Percentiles rank a stretch among this genome's conserved stretches.
phyloP scores from a whole-genome alignment of 2,888 invertebrate genomes.

The Xestia c-nigrum region DNA sequence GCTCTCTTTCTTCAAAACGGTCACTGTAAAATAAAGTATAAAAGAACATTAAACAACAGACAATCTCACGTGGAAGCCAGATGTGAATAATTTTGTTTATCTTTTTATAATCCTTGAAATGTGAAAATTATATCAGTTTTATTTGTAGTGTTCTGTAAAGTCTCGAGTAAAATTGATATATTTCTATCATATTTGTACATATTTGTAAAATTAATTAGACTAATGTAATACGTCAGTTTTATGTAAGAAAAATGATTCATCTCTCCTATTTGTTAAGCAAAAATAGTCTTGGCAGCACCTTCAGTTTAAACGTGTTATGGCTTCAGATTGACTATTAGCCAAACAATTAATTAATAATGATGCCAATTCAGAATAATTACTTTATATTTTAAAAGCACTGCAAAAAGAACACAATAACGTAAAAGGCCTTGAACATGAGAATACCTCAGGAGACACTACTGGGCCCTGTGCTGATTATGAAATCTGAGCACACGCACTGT shows the following conservation, averaged over 20 bases:
- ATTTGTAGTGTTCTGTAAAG: conserved; percentile 48
- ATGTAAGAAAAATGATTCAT: not conserved
- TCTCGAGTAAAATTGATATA: conserved; percentile 13
- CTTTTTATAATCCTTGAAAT: conserved; percentile 62
- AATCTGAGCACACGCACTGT: not conserved
- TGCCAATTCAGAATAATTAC: not conserved
- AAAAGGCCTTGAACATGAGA: conserved; percentile 1
- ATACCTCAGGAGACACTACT: not conserved
- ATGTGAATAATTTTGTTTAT: conserved; percentile 56
- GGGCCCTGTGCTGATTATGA: not conserved
- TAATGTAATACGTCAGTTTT: not conserved
- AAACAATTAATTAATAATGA: not conserved
- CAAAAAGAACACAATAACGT: not conserved
- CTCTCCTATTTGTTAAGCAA: not conserved
- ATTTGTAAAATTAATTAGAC: conserved; percentile 8
- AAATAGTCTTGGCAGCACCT: not conserved
- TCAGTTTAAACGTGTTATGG: too few species aligned
- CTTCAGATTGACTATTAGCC: not conserved
- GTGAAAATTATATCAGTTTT: conserved; percentile 63
- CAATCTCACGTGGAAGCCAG: conserved; percentile 55
- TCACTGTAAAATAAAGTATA: conserved; percentile 38
- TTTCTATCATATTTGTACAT: not conserved
- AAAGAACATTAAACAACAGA: conserved; percentile 18
- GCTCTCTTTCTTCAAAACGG: conserved; percentile 16
- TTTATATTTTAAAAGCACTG: not conserved